Conservation (phyloP, 2,797 vertebrate genomes). For the Harpagifer antarcticus region DNA sequence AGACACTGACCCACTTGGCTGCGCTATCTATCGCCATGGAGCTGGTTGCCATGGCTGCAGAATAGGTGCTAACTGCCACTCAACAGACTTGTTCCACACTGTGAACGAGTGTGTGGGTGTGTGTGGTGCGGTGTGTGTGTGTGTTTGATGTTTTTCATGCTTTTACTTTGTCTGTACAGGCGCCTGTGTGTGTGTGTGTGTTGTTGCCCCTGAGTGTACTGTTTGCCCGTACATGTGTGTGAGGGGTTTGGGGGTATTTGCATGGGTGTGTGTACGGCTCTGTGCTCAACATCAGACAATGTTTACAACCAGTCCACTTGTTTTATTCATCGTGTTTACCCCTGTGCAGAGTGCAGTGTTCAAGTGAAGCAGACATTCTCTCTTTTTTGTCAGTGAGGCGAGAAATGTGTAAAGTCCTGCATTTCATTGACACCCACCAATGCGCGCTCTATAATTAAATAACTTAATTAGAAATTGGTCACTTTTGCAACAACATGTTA, state of each 20-base stretch:
- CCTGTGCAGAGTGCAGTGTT: slow-evolving; percentile 35
- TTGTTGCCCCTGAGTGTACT: slow-evolving; percentile 11
- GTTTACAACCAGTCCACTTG: slow-evolving; percentile 61
- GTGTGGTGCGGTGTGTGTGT: slow-evolving; percentile 45
- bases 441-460: slow-evolving; percentile 32
- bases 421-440: slow-evolving; percentile 30
- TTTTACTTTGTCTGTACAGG: slow-evolving; percentile 44
- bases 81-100: slow-evolving; percentile 81
- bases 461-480: slow-evolving; percentile 27
- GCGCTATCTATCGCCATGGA: slow-evolving; percentile 80
- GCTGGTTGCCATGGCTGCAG: slow-evolving; percentile 87
- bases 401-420: slow-evolving; percentile 48
- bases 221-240: slow-evolving; percentile 6
- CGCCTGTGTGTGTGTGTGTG: slow-evolving; percentile 23
- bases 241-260: slow-evolving; percentile 10
- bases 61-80: slow-evolving; percentile 88
- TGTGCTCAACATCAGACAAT: slow-evolving; percentile 63
- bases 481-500: slow-evolving; percentile 33
- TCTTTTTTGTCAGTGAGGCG: slow-evolving; percentile 38
- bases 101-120: slow-evolving; percentile 65
- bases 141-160: slow-evolving; percentile 27
- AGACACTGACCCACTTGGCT: slow-evolving; percentile 88
- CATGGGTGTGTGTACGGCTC: slow-evolving; percentile 26
- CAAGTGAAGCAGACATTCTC: slow-evolving; percentile 46
- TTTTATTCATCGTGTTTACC: slow-evolving; percentile 77